phyloP scores from a whole-genome alignment of 2,113 vertebrate genomes.

The Myodes glareolus region DNA sequence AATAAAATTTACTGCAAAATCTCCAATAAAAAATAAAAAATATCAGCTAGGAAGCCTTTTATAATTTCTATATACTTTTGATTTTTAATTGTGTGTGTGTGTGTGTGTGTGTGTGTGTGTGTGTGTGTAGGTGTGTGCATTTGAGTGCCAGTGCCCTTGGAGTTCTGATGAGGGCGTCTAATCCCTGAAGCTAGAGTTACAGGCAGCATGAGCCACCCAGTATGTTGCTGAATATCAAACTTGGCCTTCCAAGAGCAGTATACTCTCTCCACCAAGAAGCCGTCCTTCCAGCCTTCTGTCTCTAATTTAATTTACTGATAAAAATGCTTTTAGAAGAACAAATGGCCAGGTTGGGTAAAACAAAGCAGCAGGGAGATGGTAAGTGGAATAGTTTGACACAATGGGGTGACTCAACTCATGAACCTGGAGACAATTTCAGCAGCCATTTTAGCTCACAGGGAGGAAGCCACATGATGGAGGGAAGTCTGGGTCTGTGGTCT shows the following conservation, averaged over 20 bases:
- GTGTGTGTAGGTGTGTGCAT: neutral
- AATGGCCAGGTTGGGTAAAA: neutral
- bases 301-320: neutral
- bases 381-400: conserved; percentile 5
- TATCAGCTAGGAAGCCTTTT: neutral
- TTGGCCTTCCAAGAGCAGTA: neutral
- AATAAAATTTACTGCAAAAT: conserved; percentile 16
- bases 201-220: neutral
- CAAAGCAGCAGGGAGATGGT: neutral
- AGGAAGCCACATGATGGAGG: neutral
- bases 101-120: neutral
- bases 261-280: neutral
- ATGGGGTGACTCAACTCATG: neutral
- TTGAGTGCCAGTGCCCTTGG: neutral
- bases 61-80: neutral
- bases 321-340: neutral
- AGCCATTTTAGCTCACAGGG: neutral
- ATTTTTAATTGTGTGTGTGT: neutral
- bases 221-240: neutral
- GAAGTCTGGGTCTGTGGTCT: neutral
- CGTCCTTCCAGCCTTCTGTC: neutral
- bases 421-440: neutral
- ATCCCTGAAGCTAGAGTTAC: neutral
- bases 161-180: neutral
- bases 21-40: conserved; percentile 21